Evolutionary conservation across 2,113 vertebrate species (phyloP).

Genomic region (Ochotona curzoniae): DNA sequence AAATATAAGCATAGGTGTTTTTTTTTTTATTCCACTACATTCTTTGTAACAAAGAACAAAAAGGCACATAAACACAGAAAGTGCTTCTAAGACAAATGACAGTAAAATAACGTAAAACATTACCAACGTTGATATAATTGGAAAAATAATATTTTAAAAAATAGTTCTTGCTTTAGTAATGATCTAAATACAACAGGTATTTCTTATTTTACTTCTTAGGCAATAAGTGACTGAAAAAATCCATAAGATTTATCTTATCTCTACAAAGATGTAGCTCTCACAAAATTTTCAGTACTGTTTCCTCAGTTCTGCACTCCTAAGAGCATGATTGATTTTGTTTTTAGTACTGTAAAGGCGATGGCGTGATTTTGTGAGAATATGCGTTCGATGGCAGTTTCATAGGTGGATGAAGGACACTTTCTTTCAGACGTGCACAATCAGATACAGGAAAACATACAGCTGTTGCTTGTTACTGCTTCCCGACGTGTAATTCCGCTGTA

Average conservation of each 20-base stretch:
- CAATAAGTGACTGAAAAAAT: not conserved
- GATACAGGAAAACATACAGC: not conserved
- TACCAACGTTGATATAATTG: not conserved
- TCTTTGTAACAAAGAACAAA: not conserved
- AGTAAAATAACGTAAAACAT: not conserved
- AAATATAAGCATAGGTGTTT: not conserved
- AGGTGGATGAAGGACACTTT: not conserved
- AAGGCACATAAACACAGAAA: not conserved
- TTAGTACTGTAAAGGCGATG: not conserved
- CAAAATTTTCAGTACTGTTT: not conserved
- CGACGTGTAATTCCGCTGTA: not conserved
- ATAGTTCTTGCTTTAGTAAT: not conserved
- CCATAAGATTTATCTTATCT: not conserved
- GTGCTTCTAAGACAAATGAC: not conserved
- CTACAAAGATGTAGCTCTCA: not conserved
- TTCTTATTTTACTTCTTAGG: conserved; percentile 6
- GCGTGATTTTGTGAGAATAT: not conserved
- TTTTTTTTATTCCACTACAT: not conserved
- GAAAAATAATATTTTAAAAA: not conserved
- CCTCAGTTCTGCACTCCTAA: not conserved
- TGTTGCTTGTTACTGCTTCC: not conserved
- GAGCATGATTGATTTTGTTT: not conserved
- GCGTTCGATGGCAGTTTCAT: not conserved
- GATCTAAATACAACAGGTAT: not conserved
- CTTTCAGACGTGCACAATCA: not conserved